Evolutionary conservation across 92 coral and sea anemone species (phyloP), one percentile per base, ranked within the genome.

Genomic region (Zoanthus sociatus): DNA sequence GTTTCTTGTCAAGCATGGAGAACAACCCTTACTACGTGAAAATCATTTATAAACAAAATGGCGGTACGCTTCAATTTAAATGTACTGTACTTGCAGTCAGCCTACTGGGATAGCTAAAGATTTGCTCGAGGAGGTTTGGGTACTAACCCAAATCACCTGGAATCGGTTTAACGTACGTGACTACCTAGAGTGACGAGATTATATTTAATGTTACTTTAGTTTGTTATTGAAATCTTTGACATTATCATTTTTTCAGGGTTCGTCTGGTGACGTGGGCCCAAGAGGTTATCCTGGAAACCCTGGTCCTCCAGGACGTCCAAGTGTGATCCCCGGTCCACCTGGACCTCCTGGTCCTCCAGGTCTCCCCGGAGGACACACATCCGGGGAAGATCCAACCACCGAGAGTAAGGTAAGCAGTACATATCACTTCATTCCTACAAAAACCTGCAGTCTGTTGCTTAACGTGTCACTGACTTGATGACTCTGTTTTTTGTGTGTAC

Each of bases 341-440:
- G 85, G 85, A 5, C 85, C 85, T 44, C 85, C 85, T 15, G 85
- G 85, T 47, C 85, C 60, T 18, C 75, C 85, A 67, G 85, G 85
- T 66, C 85, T 44, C 21, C 75, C 85, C 46, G 85, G 55, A 50
- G 55, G 85, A 45, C 53, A 37, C 45, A 64, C 75, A 67, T 21
- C 85, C 60, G 85, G 74, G 63, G 85, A 48, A 64, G 56, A 26
- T 15, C 73, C 84, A 45, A 17, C 47, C n/a, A 16, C n/a, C 31
- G 75, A 82, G 32, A 64, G 8, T 17, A 42, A 56, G 45, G 74
- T 82, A 66, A 82, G 73, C 42, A 37, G 3, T 64, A n/a, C 42
- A 16, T 20, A n/a, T 7, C 0, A 54, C 15, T 15, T 15, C 14
- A 12, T 58, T 58, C 6, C 66, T 58, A 58, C 3, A 15, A 15